Evolutionary conservation across 1,140 invertebrate species (phyloP), one percentile per base, ranked within the genome.

Genomic region (Drepana arcuata): DNA sequence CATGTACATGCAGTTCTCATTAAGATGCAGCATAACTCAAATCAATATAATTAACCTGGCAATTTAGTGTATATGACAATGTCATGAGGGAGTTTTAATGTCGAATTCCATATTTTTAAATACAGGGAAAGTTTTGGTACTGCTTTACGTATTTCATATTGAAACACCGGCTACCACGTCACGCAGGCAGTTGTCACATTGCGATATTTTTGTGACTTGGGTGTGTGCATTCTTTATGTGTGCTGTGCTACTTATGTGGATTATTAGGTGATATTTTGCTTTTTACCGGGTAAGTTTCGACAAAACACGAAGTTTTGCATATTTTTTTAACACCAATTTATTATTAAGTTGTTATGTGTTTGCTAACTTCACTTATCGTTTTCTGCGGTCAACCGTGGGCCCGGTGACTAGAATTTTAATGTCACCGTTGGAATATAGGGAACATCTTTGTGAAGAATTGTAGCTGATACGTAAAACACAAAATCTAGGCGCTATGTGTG

Each of bases 241-340:
- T 82, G 72, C 79, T 82, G 69, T 82, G 71, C 78, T 82, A 79
- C 78, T 68, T 82, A 82, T 82, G 78, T 82, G 78, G 78, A 82
- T 78, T 68, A 74, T 75, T 72, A 79, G 78, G 74, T 82, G 78
- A 82, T 82, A 82, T 57, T 77, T 54, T 66, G 70, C 55, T 71
- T 74, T 72, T 69, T 71, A 69, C 54, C 59, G 77, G 77, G 77
- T 82, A 75, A 67, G 71, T 75, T 56, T 48, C 28, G 27, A 31
- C 30, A n/a, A n/a, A n/a, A n/a, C n/a, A n/a, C n/a, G n/a, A n/a
- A n/a, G n/a, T n/a, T n/a, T n/a, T n/a, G n/a, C n/a, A n/a, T n/a
- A n/a, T n/a, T n/a, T n/a, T n/a, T n/a, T n/a, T n/a, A n/a, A 41
- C 18, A 26, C 25, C 15, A 43, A 30, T 53, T 53, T 33, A 7